These are phyloP conservation scores for Chamaetylas fuelleborni DNA, from an alignment of 2,113 vertebrate genomes.

Conservation along the genomic window DNA sequence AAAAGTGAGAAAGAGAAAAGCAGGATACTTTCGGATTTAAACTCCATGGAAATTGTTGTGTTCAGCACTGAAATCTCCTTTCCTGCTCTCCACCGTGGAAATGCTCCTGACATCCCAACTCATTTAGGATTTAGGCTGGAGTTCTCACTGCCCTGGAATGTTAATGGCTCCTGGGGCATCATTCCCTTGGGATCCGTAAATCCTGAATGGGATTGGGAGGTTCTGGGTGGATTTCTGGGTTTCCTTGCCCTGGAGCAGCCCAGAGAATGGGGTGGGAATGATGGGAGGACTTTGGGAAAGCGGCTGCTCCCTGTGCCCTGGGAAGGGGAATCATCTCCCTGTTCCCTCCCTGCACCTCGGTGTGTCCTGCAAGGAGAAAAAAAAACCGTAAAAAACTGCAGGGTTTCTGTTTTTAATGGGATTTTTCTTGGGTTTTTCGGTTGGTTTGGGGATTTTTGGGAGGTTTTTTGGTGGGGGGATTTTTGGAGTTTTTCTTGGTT, in stretches of 20 bases:
- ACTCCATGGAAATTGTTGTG: background rate
- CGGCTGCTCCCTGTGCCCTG: background rate
- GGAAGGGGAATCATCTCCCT: background rate
- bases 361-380: background rate
- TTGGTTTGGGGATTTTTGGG: background rate
- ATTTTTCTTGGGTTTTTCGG: background rate
- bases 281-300: background rate
- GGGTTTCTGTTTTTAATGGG: background rate
- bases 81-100: background rate
- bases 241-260: fast-evolving
- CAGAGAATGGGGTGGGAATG: background rate
- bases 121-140: background rate
- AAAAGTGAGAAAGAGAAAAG: background rate
- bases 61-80: background rate
- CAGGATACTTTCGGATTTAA: background rate
- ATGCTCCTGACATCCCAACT: constrained; percentile 20
- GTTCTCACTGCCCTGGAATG: background rate
- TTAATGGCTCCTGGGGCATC: background rate
- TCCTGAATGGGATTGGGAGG: background rate
- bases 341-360: background rate
- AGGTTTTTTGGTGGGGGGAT: background rate
- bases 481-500: background rate
- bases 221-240: background rate
- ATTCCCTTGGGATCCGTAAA: background rate
- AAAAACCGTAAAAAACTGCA: background rate